Evolutionary conservation across 1,140 invertebrate species (phyloP).

Genomic region (Idris sp.): DNA sequence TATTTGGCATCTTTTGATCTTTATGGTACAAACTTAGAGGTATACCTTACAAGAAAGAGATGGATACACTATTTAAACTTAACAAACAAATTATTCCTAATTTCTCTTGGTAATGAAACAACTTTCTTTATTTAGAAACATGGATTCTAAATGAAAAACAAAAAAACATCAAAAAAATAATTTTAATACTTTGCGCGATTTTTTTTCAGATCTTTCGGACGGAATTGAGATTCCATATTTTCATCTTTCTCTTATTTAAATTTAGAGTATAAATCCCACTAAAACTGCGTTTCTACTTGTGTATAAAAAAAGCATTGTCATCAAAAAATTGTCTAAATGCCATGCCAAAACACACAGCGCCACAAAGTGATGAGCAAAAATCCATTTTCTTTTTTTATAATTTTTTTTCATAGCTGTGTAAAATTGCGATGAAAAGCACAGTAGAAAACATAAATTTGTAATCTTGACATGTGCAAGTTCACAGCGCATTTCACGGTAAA

Average conservation of each 20-base stretch:
- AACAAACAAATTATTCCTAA: conserved; percentile 56
- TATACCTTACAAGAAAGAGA: conserved; percentile 44
- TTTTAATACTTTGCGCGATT: too few species aligned
- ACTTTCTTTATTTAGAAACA: not conserved
- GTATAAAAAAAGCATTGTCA: not conserved
- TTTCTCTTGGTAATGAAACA: conserved; percentile 29
- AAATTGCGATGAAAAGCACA: not conserved
- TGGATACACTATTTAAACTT: conserved; percentile 39
- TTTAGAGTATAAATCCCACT: conserved; percentile 14
- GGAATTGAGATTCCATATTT: conserved; percentile 53
- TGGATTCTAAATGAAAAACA: conserved; percentile 4
- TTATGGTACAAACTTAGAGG: conserved; percentile 70
- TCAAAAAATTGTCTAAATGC: conserved; percentile 22
- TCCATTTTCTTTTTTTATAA: too few species aligned
- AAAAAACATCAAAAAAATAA: too few species aligned
- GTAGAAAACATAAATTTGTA: too few species aligned
- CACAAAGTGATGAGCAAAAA: conserved; percentile 35
- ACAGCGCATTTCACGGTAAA: conserved; percentile 2
- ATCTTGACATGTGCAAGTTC: not conserved
- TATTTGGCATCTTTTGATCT: conserved; percentile 70
- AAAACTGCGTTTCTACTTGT: too few species aligned
- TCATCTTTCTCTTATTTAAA: conserved; percentile 3
- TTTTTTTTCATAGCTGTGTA: not conserved
- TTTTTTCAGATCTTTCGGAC: conserved; percentile 58
- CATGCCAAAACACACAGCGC: conserved; percentile 22